A percentile compares a stretch with the other conserved stretches of the same genome.
Evolutionary conservation across 2,113 vertebrate genomes (phyloP).

Genomic region (Oreochromis niloticus): DNA sequence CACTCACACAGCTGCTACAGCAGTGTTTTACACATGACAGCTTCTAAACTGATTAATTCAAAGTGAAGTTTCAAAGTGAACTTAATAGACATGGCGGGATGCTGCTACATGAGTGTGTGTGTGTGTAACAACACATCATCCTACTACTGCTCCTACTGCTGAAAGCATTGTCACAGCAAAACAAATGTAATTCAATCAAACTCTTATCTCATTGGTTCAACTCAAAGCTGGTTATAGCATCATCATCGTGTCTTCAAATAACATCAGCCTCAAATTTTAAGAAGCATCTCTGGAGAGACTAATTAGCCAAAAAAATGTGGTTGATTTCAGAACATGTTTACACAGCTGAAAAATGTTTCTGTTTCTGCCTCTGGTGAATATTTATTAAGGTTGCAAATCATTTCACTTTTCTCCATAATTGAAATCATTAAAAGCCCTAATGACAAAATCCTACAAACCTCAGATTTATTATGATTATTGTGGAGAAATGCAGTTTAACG

Average conservation of each 20-base stretch:
- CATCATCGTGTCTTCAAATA: neutral
- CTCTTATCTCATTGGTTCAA: neutral
- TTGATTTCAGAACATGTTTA: neutral
- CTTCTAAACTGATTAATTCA: neutral
- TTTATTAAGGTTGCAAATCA: neutral
- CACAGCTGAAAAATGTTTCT: neutral
- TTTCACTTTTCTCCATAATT: neutral
- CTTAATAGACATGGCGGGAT: neutral
- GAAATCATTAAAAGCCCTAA: neutral
- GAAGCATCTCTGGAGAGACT: neutral
- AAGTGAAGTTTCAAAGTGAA: neutral
- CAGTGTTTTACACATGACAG: neutral
- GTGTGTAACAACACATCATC: neutral
- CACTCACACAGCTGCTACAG: neutral
- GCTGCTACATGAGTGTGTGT: neutral
- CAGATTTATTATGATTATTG: neutral
- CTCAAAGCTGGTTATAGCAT: neutral
- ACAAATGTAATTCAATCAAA: neutral
- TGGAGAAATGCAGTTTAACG: neutral
- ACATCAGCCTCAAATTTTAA: neutral
- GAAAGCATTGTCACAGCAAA: neutral
- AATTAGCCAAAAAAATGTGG: neutral
- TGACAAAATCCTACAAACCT: neutral
- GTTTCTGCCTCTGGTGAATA: neutral
- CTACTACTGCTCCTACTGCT: neutral